Evolutionary conservation across 2,888 invertebrate genomes (phyloP).

Genomic region (Graphium colonna): DNA sequence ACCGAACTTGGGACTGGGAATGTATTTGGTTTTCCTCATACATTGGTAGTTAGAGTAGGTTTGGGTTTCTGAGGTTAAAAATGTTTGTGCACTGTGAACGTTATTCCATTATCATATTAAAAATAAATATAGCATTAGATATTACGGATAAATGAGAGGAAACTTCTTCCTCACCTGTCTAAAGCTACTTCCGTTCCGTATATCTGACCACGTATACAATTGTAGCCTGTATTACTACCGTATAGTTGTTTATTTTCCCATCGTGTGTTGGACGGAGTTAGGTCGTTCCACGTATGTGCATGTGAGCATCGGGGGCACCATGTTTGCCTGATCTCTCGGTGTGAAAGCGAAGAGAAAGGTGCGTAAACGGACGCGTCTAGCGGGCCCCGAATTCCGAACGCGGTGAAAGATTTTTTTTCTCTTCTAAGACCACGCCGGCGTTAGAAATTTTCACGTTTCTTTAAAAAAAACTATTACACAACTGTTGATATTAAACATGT

Average conservation of each 20-base stretch:
- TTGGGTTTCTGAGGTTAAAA: too few species aligned
- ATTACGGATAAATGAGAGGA: slow-evolving; percentile 40
- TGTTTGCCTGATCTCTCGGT: slow-evolving; percentile 52
- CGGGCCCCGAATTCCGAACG: slow-evolving; percentile 61
- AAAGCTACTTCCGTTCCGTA: slow-evolving; percentile 1
- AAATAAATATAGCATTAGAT: too few species aligned
- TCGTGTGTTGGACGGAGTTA: slow-evolving; percentile 23
- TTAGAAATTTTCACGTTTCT: background rate
- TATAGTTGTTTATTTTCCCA: slow-evolving; percentile 15
- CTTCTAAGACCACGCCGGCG: slow-evolving; percentile 31
- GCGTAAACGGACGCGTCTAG: slow-evolving; percentile 37
- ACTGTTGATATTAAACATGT: too few species aligned
- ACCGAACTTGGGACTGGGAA: too few species aligned
- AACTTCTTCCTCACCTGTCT: slow-evolving; percentile 48
- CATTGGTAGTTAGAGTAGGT: too few species aligned
- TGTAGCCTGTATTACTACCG: background rate
- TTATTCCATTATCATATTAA: too few species aligned
- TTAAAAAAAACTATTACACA: too few species aligned
- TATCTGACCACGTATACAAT: background rate
- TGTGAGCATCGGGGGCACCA: slow-evolving; percentile 48
- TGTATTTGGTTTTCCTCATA: too few species aligned
- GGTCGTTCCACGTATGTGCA: slow-evolving; percentile 27
- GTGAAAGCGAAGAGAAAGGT: slow-evolving; percentile 73
- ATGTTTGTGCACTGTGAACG: too few species aligned
- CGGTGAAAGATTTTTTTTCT: slow-evolving; percentile 59